These are phyloP conservation scores for Dugesia japonica DNA, from an alignment of 2,888 invertebrate species.

Conservation along the genomic window DNA sequence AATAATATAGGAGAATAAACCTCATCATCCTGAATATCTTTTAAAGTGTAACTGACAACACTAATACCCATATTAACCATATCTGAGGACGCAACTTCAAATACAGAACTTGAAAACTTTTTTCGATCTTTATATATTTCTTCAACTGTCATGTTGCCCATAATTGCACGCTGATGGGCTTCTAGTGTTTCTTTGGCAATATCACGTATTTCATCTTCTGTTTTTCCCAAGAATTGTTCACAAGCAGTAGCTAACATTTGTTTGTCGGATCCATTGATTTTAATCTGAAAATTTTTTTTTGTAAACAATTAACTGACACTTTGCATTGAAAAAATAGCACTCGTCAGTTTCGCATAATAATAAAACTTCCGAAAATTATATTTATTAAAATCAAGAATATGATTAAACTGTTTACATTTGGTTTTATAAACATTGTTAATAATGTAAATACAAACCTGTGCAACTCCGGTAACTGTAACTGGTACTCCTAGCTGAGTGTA, in stretches of 20 bases:
- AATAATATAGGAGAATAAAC: too few species aligned
- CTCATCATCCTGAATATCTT: slow-evolving; percentile 48
- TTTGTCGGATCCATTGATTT: slow-evolving; percentile 47
- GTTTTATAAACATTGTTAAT: neutral
- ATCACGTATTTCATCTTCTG: slow-evolving; percentile 43
- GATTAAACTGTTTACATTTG: neutral
- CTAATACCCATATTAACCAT: slow-evolving; percentile 48
- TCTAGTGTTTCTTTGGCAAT: slow-evolving; percentile 49
- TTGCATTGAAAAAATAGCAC: too few species aligned
- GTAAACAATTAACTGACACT: too few species aligned
- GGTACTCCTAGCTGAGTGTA: slow-evolving; percentile 90
- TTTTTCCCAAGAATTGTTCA: slow-evolving; percentile 48
- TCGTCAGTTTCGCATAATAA: neutral
- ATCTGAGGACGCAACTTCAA: slow-evolving; percentile 49
- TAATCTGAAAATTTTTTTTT: slow-evolving; percentile 43
- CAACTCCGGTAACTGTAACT: slow-evolving; percentile 87
- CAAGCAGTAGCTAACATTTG: slow-evolving; percentile 48
- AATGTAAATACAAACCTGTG: slow-evolving; percentile 58
- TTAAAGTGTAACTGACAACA: slow-evolving; percentile 48
- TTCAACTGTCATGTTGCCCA: slow-evolving; percentile 50
- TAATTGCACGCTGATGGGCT: slow-evolving; percentile 50
- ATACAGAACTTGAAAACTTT: slow-evolving; percentile 48
- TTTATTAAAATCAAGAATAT: neutral
- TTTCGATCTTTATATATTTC: slow-evolving; percentile 49
- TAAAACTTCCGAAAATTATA: neutral